Base-by-base conservation (phyloP, 2,113 vertebrate species). In the Glaucomys volans region DNA sequence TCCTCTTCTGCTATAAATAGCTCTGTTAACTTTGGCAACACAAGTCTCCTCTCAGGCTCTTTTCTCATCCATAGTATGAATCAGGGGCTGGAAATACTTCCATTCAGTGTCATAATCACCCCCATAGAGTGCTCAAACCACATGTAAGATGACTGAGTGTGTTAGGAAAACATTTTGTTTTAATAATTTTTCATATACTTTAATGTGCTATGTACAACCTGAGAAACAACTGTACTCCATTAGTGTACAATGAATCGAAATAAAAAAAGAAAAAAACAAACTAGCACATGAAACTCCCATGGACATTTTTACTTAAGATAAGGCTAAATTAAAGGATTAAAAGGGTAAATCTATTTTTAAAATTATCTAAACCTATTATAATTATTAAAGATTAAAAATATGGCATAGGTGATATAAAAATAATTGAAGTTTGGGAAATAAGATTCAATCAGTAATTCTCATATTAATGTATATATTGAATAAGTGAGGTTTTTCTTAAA, bases 241-340 rank as follows among this genome's bases (percentile, higher is more conserved):
- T n/a, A n/a, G n/a, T n/a, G n/a, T n/a, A n/a, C n/a, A n/a, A n/a
- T n/a, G n/a, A n/a, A n/a, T n/a, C n/a, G n/a, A n/a, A n/a, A n/a
- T n/a, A n/a, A n/a, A n/a, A n/a, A n/a, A n/a, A n/a, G n/a, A 62
- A 90, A 57, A 87, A 87, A 82, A 40, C 67, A 52, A 94, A 74
- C 18, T 90, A 69, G 17, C 66, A 92, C 47, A 74, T 86, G 76
- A 95, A 91, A 42, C 0, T 66, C 17, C 57, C 44, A 52, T 82
- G 13, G 22, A 54, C 84, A 72, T 17, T 90, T 90, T 95, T 95
- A 64, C 80, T 96, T 96, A 90, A 87, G 24, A 76, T 3, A 62
- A 82, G 72, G 32, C 76, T 69, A 90, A 57, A 57, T 84, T 92
- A 44, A 44, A 42, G 67, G 14, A 84, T 94, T 28, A 54, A 67